Base-by-base conservation (phyloP, 1,140 invertebrate genomes). In the Leptopilina boulardi region DNA sequence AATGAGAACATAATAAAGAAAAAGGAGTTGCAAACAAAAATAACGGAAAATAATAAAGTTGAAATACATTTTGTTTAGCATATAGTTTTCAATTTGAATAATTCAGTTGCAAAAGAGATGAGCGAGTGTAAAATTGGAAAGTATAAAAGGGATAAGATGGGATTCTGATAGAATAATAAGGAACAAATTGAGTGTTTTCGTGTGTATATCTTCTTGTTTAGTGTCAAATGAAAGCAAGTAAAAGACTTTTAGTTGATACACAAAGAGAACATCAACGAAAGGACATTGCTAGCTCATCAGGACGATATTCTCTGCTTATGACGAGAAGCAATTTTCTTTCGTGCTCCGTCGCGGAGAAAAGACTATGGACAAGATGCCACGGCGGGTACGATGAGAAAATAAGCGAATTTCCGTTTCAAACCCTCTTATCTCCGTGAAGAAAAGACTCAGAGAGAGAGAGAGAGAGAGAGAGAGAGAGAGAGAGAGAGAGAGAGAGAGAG, bases 241-340 rank as follows among this genome's bases (percentile, higher is more conserved):
- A 23, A 66, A 30, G 59, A 23, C 26, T 23, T n/a, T 66, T 26
- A 66, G 59, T 30, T n/a, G 59, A 66, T n/a, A n/a, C n/a, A 66
- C 23, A 26, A 66, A 66, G 59, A n/a, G n/a, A n/a, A 66, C 26
- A 23, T n/a, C 23, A 15, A 74, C 74, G 74, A 82, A 38, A 82
- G 75, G 51, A 86, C 83, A 88, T 89, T 88, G 83, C 82, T 84
- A 81, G 84, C 85, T 90, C 87, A 89, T 90, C 88, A 90, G 84
- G 80, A 83, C 79, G 87, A 90, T 91, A 90, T 91, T 90, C 83
- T 78, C 83, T 78, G 83, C 84, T 89, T 86, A 86, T 84, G 80
- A 89, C 80, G 87, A 89, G 88, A 90, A 89, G 86, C 89, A 90
- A 91, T 91, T 91, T 91, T 90, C 88, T 89, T 89, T 87, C 79